These are phyloP conservation scores for Astyanax mexicanus DNA, from an alignment of 2,797 vertebrate genomes.

Conservation along the genomic window DNA sequence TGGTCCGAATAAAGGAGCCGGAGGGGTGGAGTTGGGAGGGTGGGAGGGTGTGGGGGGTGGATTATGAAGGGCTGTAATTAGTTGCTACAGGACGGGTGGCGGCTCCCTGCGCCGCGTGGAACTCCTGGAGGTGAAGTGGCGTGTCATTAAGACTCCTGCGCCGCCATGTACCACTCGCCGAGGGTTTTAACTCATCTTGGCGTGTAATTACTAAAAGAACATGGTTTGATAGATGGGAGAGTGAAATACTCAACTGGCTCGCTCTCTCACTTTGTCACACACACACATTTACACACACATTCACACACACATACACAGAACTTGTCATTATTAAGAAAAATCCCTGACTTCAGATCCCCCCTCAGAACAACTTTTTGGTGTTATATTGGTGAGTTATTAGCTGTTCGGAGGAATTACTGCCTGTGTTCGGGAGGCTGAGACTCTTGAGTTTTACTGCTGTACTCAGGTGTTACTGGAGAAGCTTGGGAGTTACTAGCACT, in stretches of 20 bases:
- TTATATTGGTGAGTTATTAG: conserved; percentile 65
- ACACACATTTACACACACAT: conserved; percentile 11
- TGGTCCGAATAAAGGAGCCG: conserved; percentile 74
- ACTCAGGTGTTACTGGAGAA: conserved; percentile 42
- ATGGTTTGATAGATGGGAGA: conserved; percentile 76
- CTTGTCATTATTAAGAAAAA: conserved; percentile 73
- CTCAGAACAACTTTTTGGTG: conserved; percentile 58
- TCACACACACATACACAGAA: conserved; percentile 21
- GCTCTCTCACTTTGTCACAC: conserved; percentile 33
- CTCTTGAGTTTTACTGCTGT: conserved; percentile 48
- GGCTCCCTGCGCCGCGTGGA: conserved; percentile 70
- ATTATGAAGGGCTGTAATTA: conserved; percentile 80
- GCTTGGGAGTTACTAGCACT: neutral
- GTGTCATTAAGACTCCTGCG: conserved; percentile 71
- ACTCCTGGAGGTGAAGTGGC: conserved; percentile 77
- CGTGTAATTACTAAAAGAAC: conserved; percentile 83
- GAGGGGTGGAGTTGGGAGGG: conserved; percentile 32
- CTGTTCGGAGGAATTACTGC: neutral
- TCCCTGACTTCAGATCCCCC: conserved; percentile 69
- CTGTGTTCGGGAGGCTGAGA: neutral
- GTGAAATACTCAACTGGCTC: conserved; percentile 47
- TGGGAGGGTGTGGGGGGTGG: conserved; percentile 18
- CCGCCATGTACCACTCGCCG: conserved; percentile 66
- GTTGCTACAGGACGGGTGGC: conserved; percentile 64
- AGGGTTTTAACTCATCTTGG: conserved; percentile 81